phyloP scores from a whole-genome alignment of 2,888 invertebrate species.

The Sarcophaga variegata region DNA sequence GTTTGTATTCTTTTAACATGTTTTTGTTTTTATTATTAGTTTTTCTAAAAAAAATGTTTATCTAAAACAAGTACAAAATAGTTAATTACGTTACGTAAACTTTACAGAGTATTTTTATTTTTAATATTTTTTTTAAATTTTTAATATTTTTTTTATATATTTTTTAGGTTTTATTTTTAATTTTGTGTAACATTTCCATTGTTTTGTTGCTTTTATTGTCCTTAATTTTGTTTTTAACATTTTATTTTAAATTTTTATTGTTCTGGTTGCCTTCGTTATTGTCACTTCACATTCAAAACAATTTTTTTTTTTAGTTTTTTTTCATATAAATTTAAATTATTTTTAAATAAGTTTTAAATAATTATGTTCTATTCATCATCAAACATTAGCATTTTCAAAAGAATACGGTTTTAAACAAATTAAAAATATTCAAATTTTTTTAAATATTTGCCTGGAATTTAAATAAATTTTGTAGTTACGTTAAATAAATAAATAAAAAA shows the following conservation, averaged over 20 bases:
- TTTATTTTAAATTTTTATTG: slow-evolving; percentile 15
- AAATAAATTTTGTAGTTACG: too few species aligned
- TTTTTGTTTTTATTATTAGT: slow-evolving; percentile 1
- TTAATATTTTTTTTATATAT: slow-evolving; percentile 19
- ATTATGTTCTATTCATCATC: slow-evolving; percentile 15
- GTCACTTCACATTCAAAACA: slow-evolving; percentile 29
- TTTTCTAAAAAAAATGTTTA: slow-evolving; percentile 59
- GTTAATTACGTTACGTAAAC: slow-evolving; percentile 54
- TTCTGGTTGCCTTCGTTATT: slow-evolving; percentile 36
- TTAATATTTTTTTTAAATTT: slow-evolving; percentile 23
- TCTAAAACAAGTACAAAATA: slow-evolving; percentile 70
- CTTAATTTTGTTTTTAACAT: slow-evolving; percentile 14
- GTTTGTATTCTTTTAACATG: slow-evolving; percentile 17
- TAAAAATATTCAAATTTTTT: not conserved
- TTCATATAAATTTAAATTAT: slow-evolving; percentile 4
- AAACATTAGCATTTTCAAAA: slow-evolving; percentile 43
- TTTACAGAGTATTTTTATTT: slow-evolving; percentile 50
- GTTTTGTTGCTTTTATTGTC: slow-evolving; percentile 55
- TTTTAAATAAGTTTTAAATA: slow-evolving; percentile 11
- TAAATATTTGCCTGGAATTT: too few species aligned
- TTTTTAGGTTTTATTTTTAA: not conserved
- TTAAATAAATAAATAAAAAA: too few species aligned
- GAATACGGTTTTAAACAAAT: slow-evolving; percentile 30
- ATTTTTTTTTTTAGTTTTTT: not conserved
- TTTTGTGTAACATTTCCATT: not conserved